Conservation (phyloP, 2,113 vertebrate species). For the Oreocharis arfaki region DNA sequence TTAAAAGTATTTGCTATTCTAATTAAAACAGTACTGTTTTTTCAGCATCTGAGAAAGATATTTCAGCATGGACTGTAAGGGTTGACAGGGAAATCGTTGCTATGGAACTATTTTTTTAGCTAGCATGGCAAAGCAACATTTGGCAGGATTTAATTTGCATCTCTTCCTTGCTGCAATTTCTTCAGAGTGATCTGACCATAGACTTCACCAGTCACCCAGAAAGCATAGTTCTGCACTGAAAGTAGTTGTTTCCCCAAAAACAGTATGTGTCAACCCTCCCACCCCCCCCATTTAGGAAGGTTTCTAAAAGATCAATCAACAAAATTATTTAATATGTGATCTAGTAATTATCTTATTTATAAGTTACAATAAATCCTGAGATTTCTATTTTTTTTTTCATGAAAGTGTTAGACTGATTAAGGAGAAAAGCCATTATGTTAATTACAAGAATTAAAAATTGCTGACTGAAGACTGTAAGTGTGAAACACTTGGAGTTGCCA, state of each 20-base stretch:
- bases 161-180: not conserved
- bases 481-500: not conserved
- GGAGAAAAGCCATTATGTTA: not conserved
- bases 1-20: not conserved
- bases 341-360: not conserved
- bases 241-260: not conserved
- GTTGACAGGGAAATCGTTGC: slow-evolving; percentile 37
- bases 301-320: not conserved
- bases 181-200: not conserved
- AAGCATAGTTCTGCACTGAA: not conserved
- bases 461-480: not conserved
- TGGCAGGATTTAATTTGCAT: slow-evolving; percentile 24
- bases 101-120: slow-evolving; percentile 32
- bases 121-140: not conserved
- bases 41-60: not conserved
- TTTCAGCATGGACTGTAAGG: not conserved
- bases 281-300: not conserved
- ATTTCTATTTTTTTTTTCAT: not conserved
- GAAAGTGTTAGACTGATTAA: not conserved
- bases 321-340: not conserved
- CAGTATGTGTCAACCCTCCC: not conserved
- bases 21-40: not conserved
- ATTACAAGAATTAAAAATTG: not conserved
- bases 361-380: not conserved
- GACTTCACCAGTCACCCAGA: not conserved